A percentile compares a stretch with the other conserved stretches of the same genome.
Evolutionary conservation across 2,888 invertebrate genomes (phyloP).

Genomic region (Steinernema hermaphroditum): DNA sequence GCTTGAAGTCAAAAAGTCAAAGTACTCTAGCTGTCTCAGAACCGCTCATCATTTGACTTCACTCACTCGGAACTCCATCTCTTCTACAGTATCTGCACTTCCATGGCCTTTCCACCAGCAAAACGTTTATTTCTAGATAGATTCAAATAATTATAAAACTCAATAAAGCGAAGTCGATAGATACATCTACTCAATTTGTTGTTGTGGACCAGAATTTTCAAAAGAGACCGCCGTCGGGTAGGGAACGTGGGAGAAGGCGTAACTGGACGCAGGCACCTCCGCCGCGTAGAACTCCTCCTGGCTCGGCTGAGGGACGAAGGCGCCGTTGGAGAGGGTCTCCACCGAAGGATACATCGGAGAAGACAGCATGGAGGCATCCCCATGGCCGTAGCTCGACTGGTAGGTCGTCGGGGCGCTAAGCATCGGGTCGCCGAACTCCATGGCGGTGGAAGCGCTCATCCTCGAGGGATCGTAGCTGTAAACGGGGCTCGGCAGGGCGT

Average conservation of each 20-base stretch:
- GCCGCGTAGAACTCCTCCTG: conserved; percentile 5
- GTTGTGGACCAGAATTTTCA: conserved; percentile 14
- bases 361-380: background rate
- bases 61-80: too few relatives aligned
- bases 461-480: conserved; percentile 6
- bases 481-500: conserved; percentile 7
- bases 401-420: background rate
- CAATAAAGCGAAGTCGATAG: background rate
- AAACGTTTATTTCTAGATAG: too few relatives aligned
- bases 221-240: background rate
- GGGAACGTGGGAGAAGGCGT: background rate
- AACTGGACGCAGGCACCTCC: background rate
- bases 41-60: too few relatives aligned
- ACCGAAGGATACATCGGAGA: background rate
- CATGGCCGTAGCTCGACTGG: background rate
- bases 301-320: background rate
- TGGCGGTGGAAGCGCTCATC: background rate
- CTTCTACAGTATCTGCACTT: too few relatives aligned
- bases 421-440: conserved; percentile 19
- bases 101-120: too few relatives aligned
- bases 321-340: background rate
- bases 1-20: too few relatives aligned
- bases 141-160: too few relatives aligned
- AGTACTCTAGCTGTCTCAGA: too few relatives aligned
- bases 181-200: background rate